A percentile compares a stretch with the other conserved stretches of the same genome.
These are phyloP conservation scores for Chelidonichthys spinosus DNA, from an alignment of 2,797 vertebrate species.

Conservation along the genomic window DNA sequence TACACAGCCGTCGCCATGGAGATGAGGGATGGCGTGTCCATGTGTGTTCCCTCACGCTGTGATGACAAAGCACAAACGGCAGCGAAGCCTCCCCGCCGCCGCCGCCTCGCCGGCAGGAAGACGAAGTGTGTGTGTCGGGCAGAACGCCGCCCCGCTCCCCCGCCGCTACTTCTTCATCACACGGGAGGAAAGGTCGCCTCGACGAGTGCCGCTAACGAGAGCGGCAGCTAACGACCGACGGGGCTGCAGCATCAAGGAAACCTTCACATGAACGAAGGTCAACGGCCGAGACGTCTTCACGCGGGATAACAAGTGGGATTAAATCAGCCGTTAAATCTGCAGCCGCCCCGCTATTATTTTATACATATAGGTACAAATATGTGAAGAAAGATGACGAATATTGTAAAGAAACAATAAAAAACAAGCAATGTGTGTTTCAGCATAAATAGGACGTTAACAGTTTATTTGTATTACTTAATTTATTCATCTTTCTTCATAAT, in stretches of 20 bases:
- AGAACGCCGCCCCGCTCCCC: slow-evolving; percentile 33
- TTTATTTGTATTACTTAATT: no score
- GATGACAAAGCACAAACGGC: slow-evolving; percentile 61
- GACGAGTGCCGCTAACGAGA: slow-evolving; percentile 22
- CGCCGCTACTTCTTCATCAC: slow-evolving; percentile 54
- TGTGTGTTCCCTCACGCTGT: slow-evolving; percentile 53
- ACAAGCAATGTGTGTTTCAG: no score
- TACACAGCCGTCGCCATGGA: no score
- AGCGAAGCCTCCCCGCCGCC: slow-evolving; percentile 35
- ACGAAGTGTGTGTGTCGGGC: slow-evolving; percentile 42
- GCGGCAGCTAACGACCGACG: not conserved
- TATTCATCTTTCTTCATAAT: no score
- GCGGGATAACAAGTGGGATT: no score
- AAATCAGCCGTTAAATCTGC: no score
- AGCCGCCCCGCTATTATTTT: no score
- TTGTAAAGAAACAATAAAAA: no score
- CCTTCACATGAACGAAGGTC: slow-evolving; percentile 45
- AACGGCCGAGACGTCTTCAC: not conserved
- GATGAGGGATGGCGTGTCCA: not conserved
- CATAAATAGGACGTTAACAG: no score
- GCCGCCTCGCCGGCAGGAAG: slow-evolving; percentile 49
- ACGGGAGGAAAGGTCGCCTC: slow-evolving; percentile 42
- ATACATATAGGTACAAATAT: no score
- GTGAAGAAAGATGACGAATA: no score
- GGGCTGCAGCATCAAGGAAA: slow-evolving; percentile 6